phyloP scores from a whole-genome alignment of 1,140 invertebrate species.

The Heterodera schachtii region DNA sequence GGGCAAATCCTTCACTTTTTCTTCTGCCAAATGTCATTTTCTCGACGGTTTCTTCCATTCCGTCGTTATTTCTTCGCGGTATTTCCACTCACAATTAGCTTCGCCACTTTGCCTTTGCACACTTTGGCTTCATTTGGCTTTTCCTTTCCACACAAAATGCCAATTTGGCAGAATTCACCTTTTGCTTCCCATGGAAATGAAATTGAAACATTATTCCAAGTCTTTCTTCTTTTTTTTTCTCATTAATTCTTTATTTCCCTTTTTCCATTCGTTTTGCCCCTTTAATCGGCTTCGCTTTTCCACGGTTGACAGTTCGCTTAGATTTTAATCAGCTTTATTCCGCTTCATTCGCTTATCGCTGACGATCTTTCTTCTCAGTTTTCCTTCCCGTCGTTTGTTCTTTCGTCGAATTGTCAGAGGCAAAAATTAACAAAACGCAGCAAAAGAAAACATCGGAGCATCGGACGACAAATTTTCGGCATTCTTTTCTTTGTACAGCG shows the following conservation, averaged over 20 bases:
- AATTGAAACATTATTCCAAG: no score
- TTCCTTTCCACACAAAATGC: no score
- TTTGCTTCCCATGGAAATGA: no score
- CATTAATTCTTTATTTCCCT: no score
- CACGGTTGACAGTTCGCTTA: neutral
- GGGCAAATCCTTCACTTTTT: neutral
- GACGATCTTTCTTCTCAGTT: neutral
- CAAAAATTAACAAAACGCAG: neutral
- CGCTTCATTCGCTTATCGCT: neutral
- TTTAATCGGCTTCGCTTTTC: neutral
- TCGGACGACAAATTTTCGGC: neutral
- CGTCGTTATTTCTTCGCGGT: neutral
- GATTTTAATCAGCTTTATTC: neutral
- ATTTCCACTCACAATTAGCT: neutral
- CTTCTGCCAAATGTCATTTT: neutral
- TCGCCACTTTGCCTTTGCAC: neutral
- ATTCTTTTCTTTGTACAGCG: no score
- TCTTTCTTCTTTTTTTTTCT: no score
- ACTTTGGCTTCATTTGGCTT: no score
- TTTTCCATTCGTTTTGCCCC: no score
- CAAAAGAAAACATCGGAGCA: neutral
- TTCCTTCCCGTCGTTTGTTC: neutral
- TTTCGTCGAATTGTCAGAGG: neutral
- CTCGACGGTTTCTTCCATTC: neutral
- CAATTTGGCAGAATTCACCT: no score